phyloP scores from a whole-genome alignment of 2,888 invertebrate species.

The Chromoteleia sp. region DNA sequence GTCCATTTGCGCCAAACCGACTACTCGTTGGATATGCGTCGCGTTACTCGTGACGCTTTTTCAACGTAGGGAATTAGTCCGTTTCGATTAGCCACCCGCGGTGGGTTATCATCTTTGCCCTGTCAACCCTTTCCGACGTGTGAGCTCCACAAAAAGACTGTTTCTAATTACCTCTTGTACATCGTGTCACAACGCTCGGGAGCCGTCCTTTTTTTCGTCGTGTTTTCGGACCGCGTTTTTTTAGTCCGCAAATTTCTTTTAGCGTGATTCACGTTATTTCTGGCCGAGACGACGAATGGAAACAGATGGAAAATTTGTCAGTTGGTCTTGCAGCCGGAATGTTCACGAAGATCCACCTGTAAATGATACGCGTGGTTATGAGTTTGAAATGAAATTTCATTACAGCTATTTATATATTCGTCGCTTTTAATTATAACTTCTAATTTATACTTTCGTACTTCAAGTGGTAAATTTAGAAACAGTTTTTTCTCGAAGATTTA shows the following conservation, averaged over 20 bases:
- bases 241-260: conserved; percentile 42
- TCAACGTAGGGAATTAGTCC: conserved; percentile 66
- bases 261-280: conserved; percentile 43
- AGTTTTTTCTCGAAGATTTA: conserved; percentile 1
- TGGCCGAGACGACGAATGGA: conserved; percentile 35
- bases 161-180: conserved; percentile 67
- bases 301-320: conserved; percentile 54
- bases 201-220: conserved; percentile 31
- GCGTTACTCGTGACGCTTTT: conserved; percentile 60
- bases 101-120: conserved; percentile 63
- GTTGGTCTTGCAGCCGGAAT: conserved; percentile 26
- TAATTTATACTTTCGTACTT: too few species aligned
- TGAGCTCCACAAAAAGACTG: conserved; percentile 55
- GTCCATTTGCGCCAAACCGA: conserved; percentile 63
- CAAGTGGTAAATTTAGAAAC: too few species aligned
- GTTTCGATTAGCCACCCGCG: conserved; percentile 66
- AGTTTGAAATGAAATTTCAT: conserved; percentile 5
- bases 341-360: conserved; percentile 41
- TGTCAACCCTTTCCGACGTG: conserved; percentile 65
- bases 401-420: too few species aligned
- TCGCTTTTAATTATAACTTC: too few species aligned
- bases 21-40: conserved; percentile 59
- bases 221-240: conserved; percentile 29
- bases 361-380: conserved; percentile 22
- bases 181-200: conserved; percentile 42